Evolutionary conservation across 1,140 invertebrate genomes (phyloP).

Genomic region (Araneus ventricosus): DNA sequence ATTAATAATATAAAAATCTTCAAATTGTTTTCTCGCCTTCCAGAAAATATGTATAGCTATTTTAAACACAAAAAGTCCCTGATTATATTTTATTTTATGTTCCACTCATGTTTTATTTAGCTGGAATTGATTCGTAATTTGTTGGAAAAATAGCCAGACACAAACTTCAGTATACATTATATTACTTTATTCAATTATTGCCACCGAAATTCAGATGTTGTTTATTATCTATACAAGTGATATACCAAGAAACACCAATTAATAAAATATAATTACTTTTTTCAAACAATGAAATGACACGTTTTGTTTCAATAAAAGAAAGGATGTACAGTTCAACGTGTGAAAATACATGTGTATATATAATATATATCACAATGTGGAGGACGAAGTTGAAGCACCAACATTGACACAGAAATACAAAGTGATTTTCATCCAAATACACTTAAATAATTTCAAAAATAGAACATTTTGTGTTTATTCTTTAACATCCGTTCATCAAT

Average conservation of each 20-base stretch:
- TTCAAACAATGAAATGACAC: background rate
- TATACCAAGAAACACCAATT: background rate
- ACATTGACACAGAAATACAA: background rate
- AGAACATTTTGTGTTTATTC: background rate
- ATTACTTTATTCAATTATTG: background rate
- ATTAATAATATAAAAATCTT: too few relatives aligned
- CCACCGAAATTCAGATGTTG: background rate
- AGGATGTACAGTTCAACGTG: background rate
- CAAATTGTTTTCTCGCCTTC: too few relatives aligned
- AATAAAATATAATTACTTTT: background rate
- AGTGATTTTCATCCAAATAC: background rate
- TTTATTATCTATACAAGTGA: background rate
- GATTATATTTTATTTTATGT: too few relatives aligned
- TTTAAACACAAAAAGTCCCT: too few relatives aligned
- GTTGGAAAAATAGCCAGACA: too few relatives aligned
- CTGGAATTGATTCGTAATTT: too few relatives aligned
- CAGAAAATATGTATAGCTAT: too few relatives aligned
- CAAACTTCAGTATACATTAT: too few relatives aligned
- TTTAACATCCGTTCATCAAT: background rate
- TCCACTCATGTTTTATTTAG: too few relatives aligned
- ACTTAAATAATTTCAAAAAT: background rate
- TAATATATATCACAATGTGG: background rate
- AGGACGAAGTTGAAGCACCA: background rate
- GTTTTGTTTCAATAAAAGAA: background rate
- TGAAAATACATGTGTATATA: background rate